Conservation (phyloP, 2,113 vertebrate species). For the Stegastes partitus region DNA sequence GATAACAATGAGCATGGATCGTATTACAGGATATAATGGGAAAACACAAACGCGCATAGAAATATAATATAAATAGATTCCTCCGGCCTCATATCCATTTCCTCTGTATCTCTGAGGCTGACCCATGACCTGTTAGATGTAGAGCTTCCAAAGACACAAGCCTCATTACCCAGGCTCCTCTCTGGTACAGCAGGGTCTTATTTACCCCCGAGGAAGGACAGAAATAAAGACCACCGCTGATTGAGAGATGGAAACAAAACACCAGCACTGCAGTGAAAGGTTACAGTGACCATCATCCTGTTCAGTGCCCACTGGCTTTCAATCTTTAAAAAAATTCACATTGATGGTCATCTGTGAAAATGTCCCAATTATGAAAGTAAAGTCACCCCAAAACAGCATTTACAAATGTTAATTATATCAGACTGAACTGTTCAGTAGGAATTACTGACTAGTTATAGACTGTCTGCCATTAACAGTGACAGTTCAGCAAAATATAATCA, state of each 20-base stretch:
- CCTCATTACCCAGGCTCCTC: slow-evolving; percentile 79
- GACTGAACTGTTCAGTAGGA: not conserved
- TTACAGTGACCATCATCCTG: slow-evolving; percentile 60
- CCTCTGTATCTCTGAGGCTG: slow-evolving; percentile 56
- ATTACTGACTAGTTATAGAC: not conserved
- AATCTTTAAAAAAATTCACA: slow-evolving; percentile 47
- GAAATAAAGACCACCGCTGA: slow-evolving; percentile 74
- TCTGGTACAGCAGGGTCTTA: slow-evolving; percentile 62
- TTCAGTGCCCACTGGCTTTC: slow-evolving; percentile 50
- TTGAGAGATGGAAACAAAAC: slow-evolving; percentile 74
- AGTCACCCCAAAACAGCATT: slow-evolving; percentile 21
- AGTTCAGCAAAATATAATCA: not conserved
- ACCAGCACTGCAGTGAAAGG: slow-evolving; percentile 58
- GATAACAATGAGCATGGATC: slow-evolving; percentile 18
- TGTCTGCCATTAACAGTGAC: not conserved
- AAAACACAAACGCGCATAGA: slow-evolving; percentile 34
- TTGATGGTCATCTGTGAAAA: slow-evolving; percentile 25
- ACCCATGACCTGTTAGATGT: slow-evolving; percentile 76
- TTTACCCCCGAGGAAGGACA: slow-evolving; percentile 78
- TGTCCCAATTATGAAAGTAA: slow-evolving; percentile 44
- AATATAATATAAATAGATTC: slow-evolving; percentile 74
- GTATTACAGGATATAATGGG: slow-evolving; percentile 35
- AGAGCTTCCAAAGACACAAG: slow-evolving; percentile 68
- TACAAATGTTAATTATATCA: slow-evolving; percentile 30
- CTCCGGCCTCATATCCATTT: slow-evolving; percentile 66